Evolutionary conservation across 92 coral and sea anemone species (phyloP).

Genomic region (Montipora capitata): DNA sequence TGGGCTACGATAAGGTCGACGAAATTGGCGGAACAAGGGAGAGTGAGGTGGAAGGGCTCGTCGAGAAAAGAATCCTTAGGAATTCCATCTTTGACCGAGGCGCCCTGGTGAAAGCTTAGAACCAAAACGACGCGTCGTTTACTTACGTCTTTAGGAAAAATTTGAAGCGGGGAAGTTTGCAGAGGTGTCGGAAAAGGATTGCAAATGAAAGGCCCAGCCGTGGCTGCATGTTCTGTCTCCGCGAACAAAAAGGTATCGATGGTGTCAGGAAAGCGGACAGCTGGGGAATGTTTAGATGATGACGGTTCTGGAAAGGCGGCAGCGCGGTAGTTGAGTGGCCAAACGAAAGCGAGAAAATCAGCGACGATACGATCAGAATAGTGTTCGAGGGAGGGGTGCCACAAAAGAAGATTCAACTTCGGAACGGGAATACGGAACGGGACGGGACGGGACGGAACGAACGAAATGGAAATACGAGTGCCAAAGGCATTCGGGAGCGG

Average conservation of each 20-base stretch:
- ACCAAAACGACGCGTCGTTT: no score
- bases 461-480: not conserved
- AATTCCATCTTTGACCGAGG: no score
- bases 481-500: no score
- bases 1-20: conserved; percentile 39
- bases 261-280: no score
- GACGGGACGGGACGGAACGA: no score
- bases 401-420: no score
- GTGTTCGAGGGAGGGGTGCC: not conserved
- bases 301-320: not conserved
- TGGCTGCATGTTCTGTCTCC: conserved; percentile 32
- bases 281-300: no score
- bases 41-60: conserved; percentile 58
- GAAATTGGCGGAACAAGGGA: conserved; percentile 54
- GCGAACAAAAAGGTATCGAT: conserved; percentile 30
- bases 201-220: no score
- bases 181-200: conserved; percentile 8
- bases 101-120: no score
- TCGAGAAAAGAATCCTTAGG: not conserved
- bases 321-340: conserved; percentile 54
- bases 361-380: conserved; percentile 7
- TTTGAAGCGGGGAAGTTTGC: conserved; percentile 47
- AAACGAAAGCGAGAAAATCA: conserved; percentile 64
- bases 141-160: no score
- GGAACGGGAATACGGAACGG: no score